Conservation (phyloP, 2,113 vertebrate genomes). For the Aplodontia rufa region DNA sequence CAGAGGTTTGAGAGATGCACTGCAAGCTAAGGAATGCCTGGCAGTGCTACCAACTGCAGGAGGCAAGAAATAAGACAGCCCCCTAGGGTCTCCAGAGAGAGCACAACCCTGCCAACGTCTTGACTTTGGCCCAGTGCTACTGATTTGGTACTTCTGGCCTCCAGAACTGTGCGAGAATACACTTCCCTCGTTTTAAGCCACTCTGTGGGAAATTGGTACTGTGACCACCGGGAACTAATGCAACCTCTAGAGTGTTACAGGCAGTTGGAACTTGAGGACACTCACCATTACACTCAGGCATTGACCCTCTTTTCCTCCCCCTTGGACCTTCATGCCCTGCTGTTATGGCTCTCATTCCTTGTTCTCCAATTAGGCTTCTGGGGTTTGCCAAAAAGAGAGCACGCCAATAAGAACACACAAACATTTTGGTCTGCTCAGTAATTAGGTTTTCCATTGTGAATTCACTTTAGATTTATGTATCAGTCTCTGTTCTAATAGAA, state of each 20-base stretch:
- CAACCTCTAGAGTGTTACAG: background rate
- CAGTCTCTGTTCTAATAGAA: background rate
- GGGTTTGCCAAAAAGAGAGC: background rate
- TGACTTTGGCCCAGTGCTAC: background rate
- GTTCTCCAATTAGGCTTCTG: background rate
- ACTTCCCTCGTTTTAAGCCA: background rate
- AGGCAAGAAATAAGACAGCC: background rate
- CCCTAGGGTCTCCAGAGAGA: background rate
- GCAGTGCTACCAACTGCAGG: background rate
- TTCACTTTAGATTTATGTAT: conserved; percentile 15
- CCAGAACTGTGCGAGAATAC: background rate
- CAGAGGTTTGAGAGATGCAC: background rate
- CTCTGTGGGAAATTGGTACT: background rate
- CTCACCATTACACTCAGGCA: background rate
- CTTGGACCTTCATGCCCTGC: background rate
- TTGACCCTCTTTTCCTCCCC: background rate
- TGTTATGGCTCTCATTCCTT: background rate
- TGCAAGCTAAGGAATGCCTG: background rate
- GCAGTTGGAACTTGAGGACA: background rate
- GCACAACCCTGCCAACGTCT: background rate
- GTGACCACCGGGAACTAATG: background rate
- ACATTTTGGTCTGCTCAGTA: background rate
- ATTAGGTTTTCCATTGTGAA: background rate
- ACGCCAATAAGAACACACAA: background rate
- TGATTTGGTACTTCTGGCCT: background rate